A percentile compares a stretch with the other conserved stretches of the same genome.
phyloP scores from a whole-genome alignment of 2,113 vertebrate genomes.

The Mastomys natalensis region DNA sequence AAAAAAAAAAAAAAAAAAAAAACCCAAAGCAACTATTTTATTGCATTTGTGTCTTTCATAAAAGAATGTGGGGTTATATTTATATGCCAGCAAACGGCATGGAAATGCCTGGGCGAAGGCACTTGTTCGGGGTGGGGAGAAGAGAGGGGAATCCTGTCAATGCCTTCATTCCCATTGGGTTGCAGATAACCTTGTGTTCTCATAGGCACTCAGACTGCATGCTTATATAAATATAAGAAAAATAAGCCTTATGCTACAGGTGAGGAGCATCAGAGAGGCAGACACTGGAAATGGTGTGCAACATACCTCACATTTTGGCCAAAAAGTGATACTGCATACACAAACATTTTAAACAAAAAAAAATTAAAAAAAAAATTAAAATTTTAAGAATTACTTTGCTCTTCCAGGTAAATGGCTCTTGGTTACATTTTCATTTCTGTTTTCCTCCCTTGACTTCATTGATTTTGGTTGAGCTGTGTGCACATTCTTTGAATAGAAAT shows the following conservation, averaged over 20 bases:
- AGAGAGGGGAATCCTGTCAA: not conserved
- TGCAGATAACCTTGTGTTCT: not conserved
- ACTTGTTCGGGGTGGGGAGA: constrained; percentile 17
- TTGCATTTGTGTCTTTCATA: constrained; percentile 75
- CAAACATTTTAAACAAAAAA: constrained; percentile 56
- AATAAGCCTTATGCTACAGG: not conserved
- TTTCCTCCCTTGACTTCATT: constrained; percentile 65
- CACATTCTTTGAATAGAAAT: constrained; percentile 72
- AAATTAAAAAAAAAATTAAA: constrained; percentile 1
- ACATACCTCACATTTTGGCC: not conserved
- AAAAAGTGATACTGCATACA: constrained; percentile 12
- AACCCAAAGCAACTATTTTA: constrained; percentile 81
- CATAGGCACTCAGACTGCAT: not conserved
- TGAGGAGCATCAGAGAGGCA: not conserved
- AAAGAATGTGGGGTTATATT: constrained; percentile 79
- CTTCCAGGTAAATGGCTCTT: not conserved
- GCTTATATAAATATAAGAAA: constrained; percentile 59
- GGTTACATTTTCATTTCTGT: not conserved
- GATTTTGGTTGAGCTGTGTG: constrained; percentile 57
- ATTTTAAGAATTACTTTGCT: constrained; percentile 29
- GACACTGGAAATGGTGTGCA: not conserved
- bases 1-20: constrained; percentile 62
- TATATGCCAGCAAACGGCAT: constrained; percentile 70
- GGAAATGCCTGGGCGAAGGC: constrained; percentile 54
- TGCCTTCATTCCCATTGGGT: not conserved